Conservation (phyloP, 35 echinoderm and acorn worm species). For the Strongylocentrotus purpuratus region DNA sequence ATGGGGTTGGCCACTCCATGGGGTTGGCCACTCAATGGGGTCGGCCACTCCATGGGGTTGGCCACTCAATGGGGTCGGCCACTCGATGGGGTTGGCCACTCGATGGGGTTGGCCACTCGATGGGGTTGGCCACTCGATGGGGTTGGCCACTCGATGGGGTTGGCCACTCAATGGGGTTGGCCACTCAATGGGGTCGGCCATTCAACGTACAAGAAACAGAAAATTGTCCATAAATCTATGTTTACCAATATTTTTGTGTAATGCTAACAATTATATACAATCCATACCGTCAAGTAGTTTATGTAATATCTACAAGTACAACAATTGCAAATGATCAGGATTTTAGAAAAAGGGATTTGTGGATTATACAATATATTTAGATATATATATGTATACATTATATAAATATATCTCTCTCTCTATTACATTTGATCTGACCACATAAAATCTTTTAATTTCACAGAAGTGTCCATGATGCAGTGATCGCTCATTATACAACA, state of each 20-base stretch:
- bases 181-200: too few relatives aligned
- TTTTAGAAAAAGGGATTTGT: background rate
- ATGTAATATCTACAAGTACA: background rate
- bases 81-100: too few relatives aligned
- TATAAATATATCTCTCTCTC: constrained; percentile 17
- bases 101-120: too few relatives aligned
- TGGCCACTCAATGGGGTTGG: too few relatives aligned
- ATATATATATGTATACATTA: background rate
- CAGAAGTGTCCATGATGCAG: background rate
- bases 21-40: too few relatives aligned
- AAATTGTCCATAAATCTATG: background rate
- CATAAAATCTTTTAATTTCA: background rate
- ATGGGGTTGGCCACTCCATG: too few relatives aligned
- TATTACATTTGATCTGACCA: background rate
- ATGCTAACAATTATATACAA: background rate
- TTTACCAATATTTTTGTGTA: background rate
- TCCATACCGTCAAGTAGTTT: background rate
- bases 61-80: too few relatives aligned
- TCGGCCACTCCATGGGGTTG: too few relatives aligned
- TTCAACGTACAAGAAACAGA: background rate
- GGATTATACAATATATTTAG: background rate
- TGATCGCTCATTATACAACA: background rate
- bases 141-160: too few relatives aligned
- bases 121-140: too few relatives aligned
- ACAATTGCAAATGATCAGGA: background rate